Percentiles rank a stretch among this genome's conserved stretches.
Conservation (phyloP, 2,888 invertebrate species). For the Aporophyla lueneburgensis region DNA sequence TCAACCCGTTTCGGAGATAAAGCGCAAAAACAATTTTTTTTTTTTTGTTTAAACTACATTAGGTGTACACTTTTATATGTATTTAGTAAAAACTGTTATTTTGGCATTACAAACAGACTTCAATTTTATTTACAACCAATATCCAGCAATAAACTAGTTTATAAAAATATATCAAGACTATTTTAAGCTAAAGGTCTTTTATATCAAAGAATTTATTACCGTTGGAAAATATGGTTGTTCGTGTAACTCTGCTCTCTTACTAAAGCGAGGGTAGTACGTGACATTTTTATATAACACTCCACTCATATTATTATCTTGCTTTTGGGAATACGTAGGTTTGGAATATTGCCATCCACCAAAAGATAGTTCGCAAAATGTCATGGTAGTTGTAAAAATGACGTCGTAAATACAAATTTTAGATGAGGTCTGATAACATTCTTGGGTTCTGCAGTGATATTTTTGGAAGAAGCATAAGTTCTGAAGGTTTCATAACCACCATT, state of each 20-base stretch:
- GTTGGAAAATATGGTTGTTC: slow-evolving; percentile 43
- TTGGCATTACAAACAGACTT: too few species aligned
- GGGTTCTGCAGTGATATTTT: neutral
- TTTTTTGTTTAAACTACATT: too few species aligned
- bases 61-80: too few species aligned
- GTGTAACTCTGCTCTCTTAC: slow-evolving; percentile 28
- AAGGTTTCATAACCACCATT: too few species aligned
- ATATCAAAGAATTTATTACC: slow-evolving; percentile 42
- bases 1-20: too few species aligned
- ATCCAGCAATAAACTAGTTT: too few species aligned
- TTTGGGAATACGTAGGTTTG: slow-evolving; percentile 72
- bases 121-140: too few species aligned
- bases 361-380: slow-evolving; percentile 49
- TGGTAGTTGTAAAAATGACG: slow-evolving; percentile 49
- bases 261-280: slow-evolving; percentile 71
- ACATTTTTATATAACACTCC: slow-evolving; percentile 77
- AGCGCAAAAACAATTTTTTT: too few species aligned
- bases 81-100: too few species aligned
- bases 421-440: neutral
- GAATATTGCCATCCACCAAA: slow-evolving; percentile 74
- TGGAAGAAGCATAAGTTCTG: neutral
- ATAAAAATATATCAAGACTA: neutral
- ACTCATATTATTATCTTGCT: slow-evolving; percentile 77
- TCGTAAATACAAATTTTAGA: slow-evolving; percentile 38
- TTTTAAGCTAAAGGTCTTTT: slow-evolving; percentile 8